Percentiles rank a stretch among this genome's conserved stretches.
These are phyloP conservation scores for Protula sp. DNA, from an alignment of 2,888 invertebrate genomes.

Conservation along the genomic window DNA sequence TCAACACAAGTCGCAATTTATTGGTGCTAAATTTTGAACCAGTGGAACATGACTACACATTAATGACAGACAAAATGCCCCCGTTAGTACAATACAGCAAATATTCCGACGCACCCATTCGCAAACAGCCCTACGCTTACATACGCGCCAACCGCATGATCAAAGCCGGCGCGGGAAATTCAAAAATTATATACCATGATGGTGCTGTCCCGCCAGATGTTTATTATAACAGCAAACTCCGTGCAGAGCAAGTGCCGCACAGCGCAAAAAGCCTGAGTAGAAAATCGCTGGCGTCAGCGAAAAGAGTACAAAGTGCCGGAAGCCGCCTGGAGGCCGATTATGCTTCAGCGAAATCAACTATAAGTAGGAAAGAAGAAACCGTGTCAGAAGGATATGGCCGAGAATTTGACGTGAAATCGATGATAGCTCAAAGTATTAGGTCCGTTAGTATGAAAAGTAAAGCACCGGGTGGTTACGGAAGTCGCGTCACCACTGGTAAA, in stretches of 20 bases:
- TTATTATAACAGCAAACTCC: background rate
- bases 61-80: constrained; percentile 47
- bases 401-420: no score
- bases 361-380: background rate
- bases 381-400: no score
- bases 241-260: constrained; percentile 31
- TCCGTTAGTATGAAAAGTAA: constrained; percentile 3
- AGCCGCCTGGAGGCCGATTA: background rate
- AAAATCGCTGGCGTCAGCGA: constrained; percentile 35
- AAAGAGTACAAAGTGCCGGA: constrained; percentile 31
- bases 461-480: constrained; percentile 23
- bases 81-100: constrained; percentile 45
- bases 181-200: constrained; percentile 34
- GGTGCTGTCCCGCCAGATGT: background rate
- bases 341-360: background rate
- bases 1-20: constrained; percentile 22
- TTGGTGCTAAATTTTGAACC: constrained; percentile 51
- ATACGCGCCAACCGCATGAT: constrained; percentile 49
- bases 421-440: constrained; percentile 3
- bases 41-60: constrained; percentile 48
- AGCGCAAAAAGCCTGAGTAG: constrained; percentile 43
- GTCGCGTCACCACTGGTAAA: constrained; percentile 11
- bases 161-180: constrained; percentile 44
- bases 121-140: constrained; percentile 46
- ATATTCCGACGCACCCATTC: constrained; percentile 45